A percentile compares a stretch with the other conserved stretches of the same genome.
Evolutionary conservation across 2,888 invertebrate genomes (phyloP).

Genomic region (Carabus problematicus): DNA sequence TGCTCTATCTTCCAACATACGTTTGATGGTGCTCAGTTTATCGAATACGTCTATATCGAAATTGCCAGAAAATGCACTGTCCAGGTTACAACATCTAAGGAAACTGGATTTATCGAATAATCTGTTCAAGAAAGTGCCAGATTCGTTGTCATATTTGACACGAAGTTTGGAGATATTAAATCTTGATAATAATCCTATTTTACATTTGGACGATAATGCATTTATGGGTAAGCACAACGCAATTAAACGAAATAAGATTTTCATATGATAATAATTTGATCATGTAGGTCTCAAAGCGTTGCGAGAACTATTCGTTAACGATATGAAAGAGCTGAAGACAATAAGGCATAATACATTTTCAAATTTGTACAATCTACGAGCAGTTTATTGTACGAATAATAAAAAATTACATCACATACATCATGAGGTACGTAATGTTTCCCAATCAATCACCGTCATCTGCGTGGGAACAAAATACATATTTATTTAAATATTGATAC

Average conservation of each 20-base stretch:
- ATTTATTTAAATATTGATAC: neutral
- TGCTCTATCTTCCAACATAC: slow-evolving; percentile 59
- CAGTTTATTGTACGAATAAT: slow-evolving; percentile 64
- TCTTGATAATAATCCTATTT: slow-evolving; percentile 68
- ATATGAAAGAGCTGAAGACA: slow-evolving; percentile 64
- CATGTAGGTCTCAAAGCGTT: slow-evolving; percentile 63
- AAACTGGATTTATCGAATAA: slow-evolving; percentile 69
- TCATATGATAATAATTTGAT: slow-evolving; percentile 5
- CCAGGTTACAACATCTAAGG: slow-evolving; percentile 61
- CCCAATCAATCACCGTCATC: neutral
- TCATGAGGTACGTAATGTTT: slow-evolving; percentile 7
- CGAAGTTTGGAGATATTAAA: slow-evolving; percentile 65
- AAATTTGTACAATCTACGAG: slow-evolving; percentile 59
- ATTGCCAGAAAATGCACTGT: slow-evolving; percentile 64
- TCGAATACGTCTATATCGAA: slow-evolving; percentile 65
- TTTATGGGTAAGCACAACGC: slow-evolving; percentile 63
- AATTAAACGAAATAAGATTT: neutral
- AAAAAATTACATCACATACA: slow-evolving; percentile 57
- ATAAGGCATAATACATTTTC: slow-evolving; percentile 65
- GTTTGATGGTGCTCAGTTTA: slow-evolving; percentile 53
- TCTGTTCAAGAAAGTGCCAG: slow-evolving; percentile 66
- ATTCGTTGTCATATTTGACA: slow-evolving; percentile 64
- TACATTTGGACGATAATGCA: slow-evolving; percentile 65
- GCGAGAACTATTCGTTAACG: slow-evolving; percentile 67
- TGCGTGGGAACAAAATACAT: neutral